Evolutionary conservation across 2,797 vertebrate genomes (phyloP), one percentile per base, ranked within the genome.

Genomic region (Microcaecilia unicolor): DNA sequence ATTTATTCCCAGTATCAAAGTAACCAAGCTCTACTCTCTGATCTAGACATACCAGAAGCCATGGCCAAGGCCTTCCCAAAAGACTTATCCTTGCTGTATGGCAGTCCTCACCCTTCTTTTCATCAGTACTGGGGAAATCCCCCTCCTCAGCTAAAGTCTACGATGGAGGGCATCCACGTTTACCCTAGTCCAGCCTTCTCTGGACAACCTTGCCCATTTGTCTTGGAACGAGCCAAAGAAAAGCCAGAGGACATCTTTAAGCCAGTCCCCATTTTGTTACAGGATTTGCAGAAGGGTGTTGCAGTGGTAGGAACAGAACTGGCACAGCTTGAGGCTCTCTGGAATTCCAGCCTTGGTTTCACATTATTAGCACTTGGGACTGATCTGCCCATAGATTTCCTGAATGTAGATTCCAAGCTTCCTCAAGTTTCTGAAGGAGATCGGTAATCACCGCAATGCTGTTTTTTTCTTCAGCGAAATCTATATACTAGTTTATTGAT

Each of bases 251-350:
- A 59, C 25, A 28, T 27, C 18, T 56, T 38, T 2, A 25, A 37
- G 51, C 28, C 48, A 5, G 37, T 34, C 4, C 20, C 57, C 3
- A 5, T 77, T 15, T 69, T 73, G 1, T 18, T 70, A 12, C 46
- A 67, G 11, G 74, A 83, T 9, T 67, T 86, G 16, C 80, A 86
- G 37, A 49, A 9, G 21, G 50, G 77, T 11, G 33, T 75, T 13
- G 69, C 74, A n/a, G 44, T 62, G n/a, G 67, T 78, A 5, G 79
- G 74, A 11, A 22, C 53, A 2, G 26, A 55, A 15, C 42, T 55
- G 44, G 70, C 74, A 7, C 18, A 28, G 9, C 22, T 26, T 6
- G 72, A 84, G 14, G 25, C 59, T 8, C 44, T 39, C 14, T 76
- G 80, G 82, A 47, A 17, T 4, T 40, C 70, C 17, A 64, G 70